These are phyloP conservation scores for Pardosa pseudoannulata DNA, from an alignment of 2,888 invertebrate genomes.

Conservation along the genomic window DNA sequence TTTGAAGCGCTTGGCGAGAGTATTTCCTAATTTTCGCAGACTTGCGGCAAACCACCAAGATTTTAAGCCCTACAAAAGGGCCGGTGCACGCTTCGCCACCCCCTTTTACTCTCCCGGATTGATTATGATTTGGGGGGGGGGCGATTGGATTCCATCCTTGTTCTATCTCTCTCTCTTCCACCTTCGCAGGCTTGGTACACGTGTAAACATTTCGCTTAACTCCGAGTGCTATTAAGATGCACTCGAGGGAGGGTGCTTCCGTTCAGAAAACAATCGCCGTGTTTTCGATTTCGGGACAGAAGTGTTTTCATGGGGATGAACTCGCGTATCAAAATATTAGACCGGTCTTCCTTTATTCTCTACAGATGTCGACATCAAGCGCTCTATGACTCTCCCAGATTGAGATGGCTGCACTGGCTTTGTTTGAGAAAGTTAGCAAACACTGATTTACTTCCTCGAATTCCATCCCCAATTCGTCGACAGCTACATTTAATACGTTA, in stretches of 20 bases:
- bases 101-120: conserved; percentile 31
- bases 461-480: no score
- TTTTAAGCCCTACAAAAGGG: conserved; percentile 63
- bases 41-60: conserved; percentile 52
- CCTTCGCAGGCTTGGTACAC: not conserved
- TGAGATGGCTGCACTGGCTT: not conserved
- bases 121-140: conserved; percentile 62
- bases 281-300: not conserved
- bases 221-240: not conserved
- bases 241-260: not conserved
- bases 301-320: not conserved
- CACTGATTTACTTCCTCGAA: no score
- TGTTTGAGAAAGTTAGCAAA: no score
- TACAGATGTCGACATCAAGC: not conserved
- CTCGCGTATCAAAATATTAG: not conserved
- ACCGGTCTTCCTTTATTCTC: not conserved
- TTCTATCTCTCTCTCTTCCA: not conserved
- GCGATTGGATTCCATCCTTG: not conserved
- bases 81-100: conserved; percentile 21
- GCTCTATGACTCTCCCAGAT: no score
- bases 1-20: conserved; percentile 64
- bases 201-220: conserved; percentile 11
- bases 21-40: conserved; percentile 67
- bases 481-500: no score
- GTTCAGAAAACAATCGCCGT: conserved; percentile 1